phyloP scores from a whole-genome alignment of 2,113 vertebrate genomes.

The Psilopogon haemacephalus region DNA sequence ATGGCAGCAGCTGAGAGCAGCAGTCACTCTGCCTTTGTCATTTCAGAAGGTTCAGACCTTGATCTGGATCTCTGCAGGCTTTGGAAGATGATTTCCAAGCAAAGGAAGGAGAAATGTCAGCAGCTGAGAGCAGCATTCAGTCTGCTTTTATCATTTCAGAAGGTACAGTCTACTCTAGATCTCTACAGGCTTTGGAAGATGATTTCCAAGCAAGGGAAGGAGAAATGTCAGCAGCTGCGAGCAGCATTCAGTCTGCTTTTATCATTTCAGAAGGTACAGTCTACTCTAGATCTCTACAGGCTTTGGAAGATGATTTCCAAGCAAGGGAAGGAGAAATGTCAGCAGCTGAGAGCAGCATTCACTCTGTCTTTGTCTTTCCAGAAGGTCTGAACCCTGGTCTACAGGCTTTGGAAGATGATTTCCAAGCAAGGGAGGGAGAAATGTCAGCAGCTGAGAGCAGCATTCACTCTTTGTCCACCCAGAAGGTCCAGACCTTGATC shows the following conservation, averaged over 20 bases:
- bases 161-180: neutral
- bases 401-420: neutral
- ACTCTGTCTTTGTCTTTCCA: rapidly evolving
- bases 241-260: neutral
- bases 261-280: neutral
- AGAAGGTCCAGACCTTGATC: too few species aligned
- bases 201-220: neutral
- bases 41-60: neutral
- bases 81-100: neutral
- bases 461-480: rapidly evolving
- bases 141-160: neutral
- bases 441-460: neutral
- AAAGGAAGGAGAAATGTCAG: neutral
- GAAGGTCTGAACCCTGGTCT: neutral
- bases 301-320: neutral
- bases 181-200: neutral
- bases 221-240: neutral
- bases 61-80: neutral
- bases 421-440: neutral
- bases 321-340: neutral
- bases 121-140: neutral
- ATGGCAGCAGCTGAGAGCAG: neutral
- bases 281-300: neutral
- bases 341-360: neutral
- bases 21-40: rapidly evolving